A percentile compares a stretch with the other conserved stretches of the same genome.
These are phyloP conservation scores for Hoplostethus mediterraneus DNA, from an alignment of 2,797 vertebrate genomes.

Conservation along the genomic window DNA sequence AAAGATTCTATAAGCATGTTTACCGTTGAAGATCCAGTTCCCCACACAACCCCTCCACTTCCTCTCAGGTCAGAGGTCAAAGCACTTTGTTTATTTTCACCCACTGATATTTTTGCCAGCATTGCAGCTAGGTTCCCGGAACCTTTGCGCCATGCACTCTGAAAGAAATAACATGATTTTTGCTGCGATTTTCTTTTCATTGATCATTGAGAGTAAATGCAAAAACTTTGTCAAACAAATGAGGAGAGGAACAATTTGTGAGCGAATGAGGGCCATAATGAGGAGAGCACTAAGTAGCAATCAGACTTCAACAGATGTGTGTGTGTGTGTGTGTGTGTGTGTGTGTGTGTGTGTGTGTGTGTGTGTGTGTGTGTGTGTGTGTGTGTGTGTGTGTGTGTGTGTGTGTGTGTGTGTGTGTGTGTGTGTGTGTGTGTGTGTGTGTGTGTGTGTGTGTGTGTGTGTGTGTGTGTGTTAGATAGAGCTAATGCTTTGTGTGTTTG, in stretches of 20 bases:
- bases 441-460: constrained; percentile 40
- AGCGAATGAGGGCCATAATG: constrained; percentile 44
- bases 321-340: constrained; percentile 36
- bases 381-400: constrained; percentile 24
- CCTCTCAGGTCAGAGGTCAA: constrained; percentile 27
- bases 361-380: constrained; percentile 24
- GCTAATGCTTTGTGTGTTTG: background rate
- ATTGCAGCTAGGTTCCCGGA: background rate
- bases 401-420: constrained; percentile 45
- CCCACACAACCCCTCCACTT: constrained; percentile 28
- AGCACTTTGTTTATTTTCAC: constrained; percentile 25
- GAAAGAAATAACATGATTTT: constrained; percentile 13
- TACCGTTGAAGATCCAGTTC: constrained; percentile 19
- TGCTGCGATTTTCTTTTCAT: constrained; percentile 14
- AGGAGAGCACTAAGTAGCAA: constrained; percentile 63
- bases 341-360: constrained; percentile 25
- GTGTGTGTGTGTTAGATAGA: constrained; percentile 15
- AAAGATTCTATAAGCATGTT: constrained; percentile 22
- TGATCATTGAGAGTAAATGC: constrained; percentile 11
- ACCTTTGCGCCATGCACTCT: background rate
- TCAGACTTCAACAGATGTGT: constrained; percentile 64
- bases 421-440: constrained; percentile 57
- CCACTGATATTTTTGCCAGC: background rate
- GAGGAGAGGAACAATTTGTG: constrained; percentile 42
- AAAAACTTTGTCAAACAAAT: constrained; percentile 34